Conservation (phyloP, 2,797 vertebrate genomes). For the Anguilla pacifica region DNA sequence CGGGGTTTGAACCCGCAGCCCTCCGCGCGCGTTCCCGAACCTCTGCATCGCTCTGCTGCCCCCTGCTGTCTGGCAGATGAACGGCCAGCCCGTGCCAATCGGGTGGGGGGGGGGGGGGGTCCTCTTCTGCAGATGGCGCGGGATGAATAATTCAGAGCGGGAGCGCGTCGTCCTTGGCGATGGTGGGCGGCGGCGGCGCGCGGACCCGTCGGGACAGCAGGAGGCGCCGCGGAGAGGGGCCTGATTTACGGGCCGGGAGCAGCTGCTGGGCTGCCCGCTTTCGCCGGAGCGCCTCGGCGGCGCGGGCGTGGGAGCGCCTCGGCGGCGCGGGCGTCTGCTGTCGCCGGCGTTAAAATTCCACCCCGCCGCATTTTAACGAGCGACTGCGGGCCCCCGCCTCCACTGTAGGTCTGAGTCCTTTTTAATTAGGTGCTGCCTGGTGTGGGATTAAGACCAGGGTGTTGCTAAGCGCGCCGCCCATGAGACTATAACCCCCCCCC, state of each 20-base stretch:
- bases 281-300: neutral
- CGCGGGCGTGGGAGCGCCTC: neutral
- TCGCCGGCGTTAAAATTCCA: slow-evolving; percentile 34
- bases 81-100: neutral
- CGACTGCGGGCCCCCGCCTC: slow-evolving; percentile 27
- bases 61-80: neutral
- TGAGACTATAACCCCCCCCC: slow-evolving; percentile 46
- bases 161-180: neutral
- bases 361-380: slow-evolving; percentile 50
- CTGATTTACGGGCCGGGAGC: neutral
- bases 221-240: neutral
- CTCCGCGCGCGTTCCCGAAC: neutral
- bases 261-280: neutral
- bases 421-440: slow-evolving; percentile 57
- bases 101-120: neutral
- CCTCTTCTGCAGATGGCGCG: neutral
- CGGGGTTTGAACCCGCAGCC: neutral
- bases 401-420: slow-evolving; percentile 45
- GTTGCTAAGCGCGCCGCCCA: slow-evolving; percentile 26
- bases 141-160: neutral
- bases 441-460: slow-evolving; percentile 46
- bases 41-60: neutral
- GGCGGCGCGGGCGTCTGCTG: neutral
- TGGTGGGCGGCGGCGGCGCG: neutral
- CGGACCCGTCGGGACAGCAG: neutral